Evolutionary conservation across 1,140 invertebrate species (phyloP), one percentile per base, ranked within the genome.

Genomic region (Dendrolimus kikuchii): DNA sequence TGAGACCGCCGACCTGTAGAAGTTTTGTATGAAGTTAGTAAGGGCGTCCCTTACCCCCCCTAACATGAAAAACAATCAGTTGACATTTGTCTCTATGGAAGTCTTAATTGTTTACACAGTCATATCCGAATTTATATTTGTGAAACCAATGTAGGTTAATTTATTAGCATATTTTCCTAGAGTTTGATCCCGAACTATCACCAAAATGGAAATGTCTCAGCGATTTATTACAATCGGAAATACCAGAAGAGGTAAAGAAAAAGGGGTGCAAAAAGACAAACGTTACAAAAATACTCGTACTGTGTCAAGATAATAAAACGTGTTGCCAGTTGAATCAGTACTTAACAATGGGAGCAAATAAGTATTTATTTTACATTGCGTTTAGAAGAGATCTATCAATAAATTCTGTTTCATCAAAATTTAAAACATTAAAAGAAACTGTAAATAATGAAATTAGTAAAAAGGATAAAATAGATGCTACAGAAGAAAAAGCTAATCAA

Each of bases 131-230:
- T 23, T 23, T 23, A 23, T 23, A 23, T 23, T 23, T 23, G 1
- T 23, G 23, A 23, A 23, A 23, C 23, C 23, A 23, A 23, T 23
- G 23, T 23, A 23, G 23, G 23, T 23, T 23, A 23, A 23, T 23
- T 23, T 45, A 8, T n/a, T n/a, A 45, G n/a, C 0, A 8, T 56
- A 49, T 57, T 4, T 9, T 80, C 83, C 47, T 55, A 93, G 93
- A 93, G 86, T 90, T 95, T 48, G 90, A 92, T 51, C 93, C 96
- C 41, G 96, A 99, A 88, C 86, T 91, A 23, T 94, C 93, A 84
- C 95, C 96, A 7, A 99, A 99, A 88, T 99, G 97, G 97, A 87
- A 91, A 65, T 92, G 92, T 10, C 81, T 98, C 6, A 90, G 84
- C 46, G 95, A 97, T 85, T 90, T 97, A 57, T 76, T 98, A n/a